Evolutionary conservation across 2,113 vertebrate genomes (phyloP), one percentile per base, ranked within the genome.

Genomic region (Eudorcas thomsonii): DNA sequence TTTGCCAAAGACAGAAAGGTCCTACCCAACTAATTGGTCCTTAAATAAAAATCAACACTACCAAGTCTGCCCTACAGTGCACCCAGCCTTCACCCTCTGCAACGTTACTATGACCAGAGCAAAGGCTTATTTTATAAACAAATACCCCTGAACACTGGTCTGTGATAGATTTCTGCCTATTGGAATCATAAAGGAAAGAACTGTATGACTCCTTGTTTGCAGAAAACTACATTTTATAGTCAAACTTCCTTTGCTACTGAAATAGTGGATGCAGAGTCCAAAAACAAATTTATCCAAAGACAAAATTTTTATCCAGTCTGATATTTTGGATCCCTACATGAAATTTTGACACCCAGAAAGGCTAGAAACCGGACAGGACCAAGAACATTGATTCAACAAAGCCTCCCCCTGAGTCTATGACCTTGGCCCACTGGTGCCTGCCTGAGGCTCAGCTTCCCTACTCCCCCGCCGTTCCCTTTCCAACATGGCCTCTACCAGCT

Each of bases 401-500:
- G 11, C 52, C 19, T 21, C 54, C 3, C 4, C 2, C 0, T 7
- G 33, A 9, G 13, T 21, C 0, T 7, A 3, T 9, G 23, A 36
- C 12, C 43, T 57, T 5, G 28, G 33, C 3, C 17, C 15, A 11
- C 30, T 7, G 11, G 16, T 7, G 25, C 25, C 17, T 30, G n/a
- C 19, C 91, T 3, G 3, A 4, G 60, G 50, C 45, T 50, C 28
- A 48, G 59, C 26, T 5, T 19, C 45, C 45, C 45, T 12, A 30
- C 45, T 10, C 9, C 2, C 9, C 0, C 1, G 3, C 0, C 3
- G 0, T 28, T n/a, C 36, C 8, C 16, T 30, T 12, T 43, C 33
- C 54, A 1, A 2, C 30, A 17, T 6, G 5, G 74, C 45, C 7
- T 13, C 17, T 2, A 6, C n/a, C 14, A 12, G 14, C 3, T 17